Evolutionary conservation across 2,888 invertebrate genomes (phyloP).

Genomic region (Diplolepis rosae): DNA sequence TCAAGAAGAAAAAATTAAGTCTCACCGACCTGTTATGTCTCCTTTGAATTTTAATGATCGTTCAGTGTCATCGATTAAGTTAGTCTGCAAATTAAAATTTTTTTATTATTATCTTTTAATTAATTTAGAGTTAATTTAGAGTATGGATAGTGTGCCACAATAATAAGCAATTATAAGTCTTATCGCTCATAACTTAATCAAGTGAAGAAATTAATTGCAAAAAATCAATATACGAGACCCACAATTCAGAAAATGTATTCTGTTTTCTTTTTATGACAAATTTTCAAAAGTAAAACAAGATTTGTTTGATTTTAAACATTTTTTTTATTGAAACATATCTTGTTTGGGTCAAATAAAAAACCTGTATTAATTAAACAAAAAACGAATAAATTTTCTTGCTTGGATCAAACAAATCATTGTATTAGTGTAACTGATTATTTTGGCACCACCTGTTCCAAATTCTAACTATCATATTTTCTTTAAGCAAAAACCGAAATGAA

Average conservation of each 20-base stretch:
- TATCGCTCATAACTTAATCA: no score
- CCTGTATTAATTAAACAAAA: no score
- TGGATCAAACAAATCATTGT: slow-evolving; percentile 1
- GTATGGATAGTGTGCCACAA: background rate
- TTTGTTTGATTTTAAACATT: no score
- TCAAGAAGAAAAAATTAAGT: background rate
- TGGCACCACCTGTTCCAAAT: background rate
- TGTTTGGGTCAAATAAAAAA: no score
- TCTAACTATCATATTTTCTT: background rate
- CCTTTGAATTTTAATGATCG: background rate
- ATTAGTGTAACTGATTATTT: background rate
- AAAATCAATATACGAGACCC: no score
- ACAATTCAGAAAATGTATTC: no score
- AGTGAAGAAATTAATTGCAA: no score
- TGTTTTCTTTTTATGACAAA: no score
- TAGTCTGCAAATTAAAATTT: slow-evolving; percentile 13
- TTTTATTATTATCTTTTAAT: background rate
- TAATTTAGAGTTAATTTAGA: background rate
- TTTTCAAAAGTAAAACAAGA: no score
- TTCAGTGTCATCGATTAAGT: slow-evolving; percentile 5
- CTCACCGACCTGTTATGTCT: slow-evolving; percentile 2
- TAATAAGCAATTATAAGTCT: background rate
- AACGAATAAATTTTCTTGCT: no score
- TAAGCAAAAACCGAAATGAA: background rate
- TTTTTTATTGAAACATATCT: no score